Evolutionary conservation across 2,113 vertebrate species (phyloP), one percentile per base, ranked within the genome.

Genomic region (Actinemys pallida): DNA sequence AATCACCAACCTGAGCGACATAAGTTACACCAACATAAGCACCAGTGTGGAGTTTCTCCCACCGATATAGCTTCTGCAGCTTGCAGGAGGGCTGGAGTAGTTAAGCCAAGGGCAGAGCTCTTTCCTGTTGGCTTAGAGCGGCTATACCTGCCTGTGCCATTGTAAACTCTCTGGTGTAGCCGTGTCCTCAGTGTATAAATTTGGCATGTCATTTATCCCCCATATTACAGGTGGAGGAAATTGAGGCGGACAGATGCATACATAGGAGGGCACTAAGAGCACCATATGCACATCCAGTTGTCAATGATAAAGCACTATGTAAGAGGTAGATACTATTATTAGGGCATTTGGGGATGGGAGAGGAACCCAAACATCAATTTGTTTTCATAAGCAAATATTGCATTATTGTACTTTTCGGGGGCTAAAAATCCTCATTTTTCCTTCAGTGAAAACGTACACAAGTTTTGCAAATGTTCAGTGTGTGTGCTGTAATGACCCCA

Each of bases 261-360:
- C 17, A 42, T 22, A 72, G 19, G 10, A 24, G 19, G 3, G 35
- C 20, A 54, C 35, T 45, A 45, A 45, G 45, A 45, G 45, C 45
- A 45, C 45, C 45, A 45, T 45, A 45, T 45, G 45, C 45, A 45
- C 45, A 45, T 45, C 45, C 45, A 45, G 45, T 45, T 45, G 45
- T 45, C 45, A 45, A 45, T 45, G 24, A 5, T 6, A 13, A 27
- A 54, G 29, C 16, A 50, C 45, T 35, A 81, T 35, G 27, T 0
- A 16, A 27, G 47, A 87, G 19, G 19, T 35, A 39, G 3, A 20
- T 42, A 88, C 53, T 42, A 39, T 75, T 75, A 76, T n/a, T 69
- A 69, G 72, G 10, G 39, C 10, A 45, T 6, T 76, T 76, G 10
- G 24, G 42, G 22, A 76, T 25, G 24, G 1, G 86, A 62, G 29